Evolutionary conservation across 2,888 invertebrate genomes (phyloP).

Genomic region (Platycheirus rosarum): DNA sequence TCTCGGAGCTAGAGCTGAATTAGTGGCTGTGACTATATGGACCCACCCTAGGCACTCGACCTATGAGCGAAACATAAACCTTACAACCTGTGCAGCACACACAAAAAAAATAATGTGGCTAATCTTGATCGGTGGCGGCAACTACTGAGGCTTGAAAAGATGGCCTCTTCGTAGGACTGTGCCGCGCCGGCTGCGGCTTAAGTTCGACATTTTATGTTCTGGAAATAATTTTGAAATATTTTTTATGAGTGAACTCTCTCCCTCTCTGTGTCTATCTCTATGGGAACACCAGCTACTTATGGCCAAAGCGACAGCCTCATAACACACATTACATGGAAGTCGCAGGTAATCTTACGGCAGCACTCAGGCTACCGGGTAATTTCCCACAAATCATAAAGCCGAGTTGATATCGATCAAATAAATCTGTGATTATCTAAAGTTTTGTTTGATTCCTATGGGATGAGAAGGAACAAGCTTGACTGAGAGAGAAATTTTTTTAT

Average conservation of each 20-base stretch:
- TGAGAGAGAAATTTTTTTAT: conserved; percentile 28
- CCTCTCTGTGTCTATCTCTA: too few species aligned
- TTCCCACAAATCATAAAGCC: conserved; percentile 58
- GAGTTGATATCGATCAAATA: conserved; percentile 68
- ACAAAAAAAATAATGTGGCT: conserved; percentile 52
- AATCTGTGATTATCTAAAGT: conserved; percentile 68
- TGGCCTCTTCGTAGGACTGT: conserved; percentile 46
- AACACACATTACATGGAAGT: conserved; percentile 9
- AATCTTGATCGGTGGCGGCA: conserved; percentile 69
- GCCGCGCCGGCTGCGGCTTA: conserved; percentile 7
- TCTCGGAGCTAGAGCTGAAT: neutral
- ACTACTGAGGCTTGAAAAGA: conserved; percentile 56
- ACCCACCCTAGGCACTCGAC: conserved; percentile 25
- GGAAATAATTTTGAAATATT: conserved; percentile 67
- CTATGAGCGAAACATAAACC: conserved; percentile 21
- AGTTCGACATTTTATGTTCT: conserved; percentile 67
- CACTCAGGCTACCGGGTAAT: conserved; percentile 64
- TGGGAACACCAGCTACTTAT: neutral
- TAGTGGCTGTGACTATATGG: conserved; percentile 6
- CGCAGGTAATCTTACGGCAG: conserved; percentile 42
- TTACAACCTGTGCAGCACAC: conserved; percentile 26
- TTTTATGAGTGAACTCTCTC: conserved; percentile 40
- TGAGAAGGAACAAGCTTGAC: neutral
- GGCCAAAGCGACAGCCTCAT: neutral
- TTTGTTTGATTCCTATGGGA: conserved; percentile 41